Evolutionary conservation across 23 tunicate genomes (phyloP), one percentile per base, ranked within the genome.

Genomic region (Clavelina lepadiformis): DNA sequence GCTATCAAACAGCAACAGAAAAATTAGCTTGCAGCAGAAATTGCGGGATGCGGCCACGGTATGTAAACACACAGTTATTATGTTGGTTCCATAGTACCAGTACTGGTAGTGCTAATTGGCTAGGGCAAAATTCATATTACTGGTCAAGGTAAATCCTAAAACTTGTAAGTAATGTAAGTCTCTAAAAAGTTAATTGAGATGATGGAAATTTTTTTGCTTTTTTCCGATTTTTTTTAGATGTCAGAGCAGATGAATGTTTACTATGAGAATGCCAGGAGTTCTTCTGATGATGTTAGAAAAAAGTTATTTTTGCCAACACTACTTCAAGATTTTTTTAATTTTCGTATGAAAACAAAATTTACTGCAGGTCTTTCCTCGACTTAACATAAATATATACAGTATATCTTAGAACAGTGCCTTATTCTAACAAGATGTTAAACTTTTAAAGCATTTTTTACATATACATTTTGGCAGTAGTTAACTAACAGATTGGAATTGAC

Each of bases 251-350:
- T 46, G 15, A 3, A 15, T 8, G 18, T 66, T 24, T 66, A 66
- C 22, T 66, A 11, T 46, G 19, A 46, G 2, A 26, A 35, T 3
- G 47, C 46, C n/a, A 56, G 72, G 6, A 36, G 37, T 4, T 15
- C 34, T 46, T 66, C 72, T 3, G 72, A 66, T 46, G 30, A 44
- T 26, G 26, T 66, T 24, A 38, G 72, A 28, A 72, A 53, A 63
- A 74, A 63, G 28, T 52, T 74, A 25, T 52, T 74, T 25, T 35
- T 74, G 13, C 49, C 44, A 33, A 51, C 71, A 33, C 18, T 74
- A 3, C 52, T 74, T 33, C 68, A 62, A 62, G 80, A 74, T 35
- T 74, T 74, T 36, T 74, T 74, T 62, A 63, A 62, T 24, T 63
- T 51, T 51, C 71, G 63, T 51, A 74, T 74, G 80, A 33, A 74